phyloP scores from a whole-genome alignment of 2,113 vertebrate genomes.

The Daphoenositta chrysoptera region DNA sequence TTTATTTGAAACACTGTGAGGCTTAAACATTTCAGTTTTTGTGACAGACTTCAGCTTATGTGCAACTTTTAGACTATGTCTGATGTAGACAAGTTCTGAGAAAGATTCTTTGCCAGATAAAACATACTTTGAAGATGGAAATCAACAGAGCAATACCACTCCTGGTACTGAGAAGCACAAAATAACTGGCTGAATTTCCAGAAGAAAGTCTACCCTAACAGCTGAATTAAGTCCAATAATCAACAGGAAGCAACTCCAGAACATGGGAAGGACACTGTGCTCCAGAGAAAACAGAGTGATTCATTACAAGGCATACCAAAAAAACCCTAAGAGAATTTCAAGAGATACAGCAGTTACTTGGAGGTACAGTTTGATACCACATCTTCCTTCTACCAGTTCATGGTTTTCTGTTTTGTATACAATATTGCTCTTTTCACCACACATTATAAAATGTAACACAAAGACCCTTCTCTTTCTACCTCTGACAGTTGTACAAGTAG shows the following conservation, averaged over 20 bases:
- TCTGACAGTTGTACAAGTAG: neutral
- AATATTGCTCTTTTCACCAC: neutral
- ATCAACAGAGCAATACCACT: neutral
- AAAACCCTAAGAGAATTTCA: neutral
- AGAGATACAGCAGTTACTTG: neutral
- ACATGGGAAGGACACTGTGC: neutral
- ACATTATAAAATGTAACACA: neutral
- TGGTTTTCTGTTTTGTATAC: neutral
- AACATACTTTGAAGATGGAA: neutral
- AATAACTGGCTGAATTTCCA: neutral
- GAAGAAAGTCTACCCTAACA: neutral
- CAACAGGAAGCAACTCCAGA: neutral
- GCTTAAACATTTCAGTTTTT: neutral
- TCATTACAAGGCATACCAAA: neutral
- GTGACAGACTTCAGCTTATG: neutral
- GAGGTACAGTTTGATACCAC: neutral
- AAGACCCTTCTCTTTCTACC: neutral
- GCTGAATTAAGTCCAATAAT: neutral
- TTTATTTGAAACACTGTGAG: neutral
- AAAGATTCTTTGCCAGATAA: constrained; percentile 18
- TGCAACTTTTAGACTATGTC: neutral
- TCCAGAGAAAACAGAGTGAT: neutral
- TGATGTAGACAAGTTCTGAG: neutral
- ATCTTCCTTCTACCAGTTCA: neutral
- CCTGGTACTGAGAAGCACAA: neutral